phyloP scores from a whole-genome alignment of 2,113 vertebrate genomes.

The Mustelus asterias region DNA sequence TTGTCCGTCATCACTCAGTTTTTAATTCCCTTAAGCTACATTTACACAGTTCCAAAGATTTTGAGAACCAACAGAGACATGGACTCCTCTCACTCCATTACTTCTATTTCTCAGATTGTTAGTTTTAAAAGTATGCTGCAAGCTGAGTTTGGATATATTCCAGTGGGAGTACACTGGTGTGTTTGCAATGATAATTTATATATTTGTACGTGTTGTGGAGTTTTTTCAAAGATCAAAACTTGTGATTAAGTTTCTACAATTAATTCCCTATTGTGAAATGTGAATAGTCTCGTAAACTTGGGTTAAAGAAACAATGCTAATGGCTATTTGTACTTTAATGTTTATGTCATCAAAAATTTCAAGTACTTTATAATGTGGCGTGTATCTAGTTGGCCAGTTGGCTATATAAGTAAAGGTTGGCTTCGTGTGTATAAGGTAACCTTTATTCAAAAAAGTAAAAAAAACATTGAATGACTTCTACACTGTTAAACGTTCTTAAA shows the following conservation, averaged over 20 bases:
- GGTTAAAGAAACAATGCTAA: neutral
- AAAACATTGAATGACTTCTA: neutral
- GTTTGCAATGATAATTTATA: neutral
- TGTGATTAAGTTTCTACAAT: neutral
- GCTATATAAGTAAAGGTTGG: neutral
- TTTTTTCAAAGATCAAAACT: neutral
- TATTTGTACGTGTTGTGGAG: neutral
- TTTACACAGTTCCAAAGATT: neutral
- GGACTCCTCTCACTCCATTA: neutral
- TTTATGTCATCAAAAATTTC: neutral
- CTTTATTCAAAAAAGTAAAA: neutral
- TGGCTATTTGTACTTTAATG: neutral
- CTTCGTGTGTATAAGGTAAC: neutral
- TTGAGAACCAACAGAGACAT: neutral
- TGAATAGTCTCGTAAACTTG: neutral
- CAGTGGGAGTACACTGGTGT: neutral
- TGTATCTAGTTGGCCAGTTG: neutral
- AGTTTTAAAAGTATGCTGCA: neutral
- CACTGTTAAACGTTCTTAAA: neutral
- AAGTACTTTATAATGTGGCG: neutral
- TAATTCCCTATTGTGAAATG: neutral
- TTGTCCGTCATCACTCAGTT: neutral
- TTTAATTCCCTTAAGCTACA: neutral
- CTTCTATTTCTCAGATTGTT: neutral
- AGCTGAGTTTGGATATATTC: neutral